phyloP scores from a whole-genome alignment of 2,797 vertebrate species.

The Ceryle rudis region DNA sequence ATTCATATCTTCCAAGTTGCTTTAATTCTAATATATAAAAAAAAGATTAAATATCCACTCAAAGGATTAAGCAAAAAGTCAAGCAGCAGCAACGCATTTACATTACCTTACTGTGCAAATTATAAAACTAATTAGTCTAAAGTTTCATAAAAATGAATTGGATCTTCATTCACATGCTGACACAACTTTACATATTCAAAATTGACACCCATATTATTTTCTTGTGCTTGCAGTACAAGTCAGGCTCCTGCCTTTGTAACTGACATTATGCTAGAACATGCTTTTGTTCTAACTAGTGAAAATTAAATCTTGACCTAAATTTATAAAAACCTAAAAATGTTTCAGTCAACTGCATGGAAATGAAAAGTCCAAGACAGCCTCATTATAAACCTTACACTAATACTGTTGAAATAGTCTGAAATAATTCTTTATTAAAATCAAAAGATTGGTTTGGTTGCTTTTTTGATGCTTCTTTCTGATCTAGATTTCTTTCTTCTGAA shows the following conservation, averaged over 20 bases:
- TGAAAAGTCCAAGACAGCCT: conserved; percentile 15
- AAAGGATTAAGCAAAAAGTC: conserved; percentile 87
- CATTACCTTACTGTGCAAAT: conserved; percentile 91
- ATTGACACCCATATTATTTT: conserved; percentile 59
- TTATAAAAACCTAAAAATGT: conserved; percentile 52
- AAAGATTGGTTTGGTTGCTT: not conserved
- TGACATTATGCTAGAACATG: conserved; percentile 42
- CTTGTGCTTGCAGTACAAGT: not conserved
- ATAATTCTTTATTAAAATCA: conserved; percentile 10
- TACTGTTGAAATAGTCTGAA: conserved; percentile 3
- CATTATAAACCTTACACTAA: not conserved
- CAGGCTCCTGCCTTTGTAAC: conserved; percentile 18
- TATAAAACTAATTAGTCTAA: conserved; percentile 90
- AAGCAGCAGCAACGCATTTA: conserved; percentile 85
- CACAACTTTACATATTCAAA: conserved; percentile 72
- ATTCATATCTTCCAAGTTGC: conserved; percentile 92
- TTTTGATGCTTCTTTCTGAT: not conserved
- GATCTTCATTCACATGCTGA: conserved; percentile 78
- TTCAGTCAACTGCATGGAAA: conserved; percentile 25
- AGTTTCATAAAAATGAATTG: conserved; percentile 88
- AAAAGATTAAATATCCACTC: conserved; percentile 93
- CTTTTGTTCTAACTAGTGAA: conserved; percentile 67
- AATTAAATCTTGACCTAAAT: conserved; percentile 77
- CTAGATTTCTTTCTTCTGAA: conserved; percentile 37
- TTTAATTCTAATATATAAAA: conserved; percentile 92